A percentile compares a stretch with the other conserved stretches of the same genome.
These are phyloP conservation scores for Sebastes steindachneri DNA, from an alignment of 2,797 vertebrate species.

Conservation along the genomic window DNA sequence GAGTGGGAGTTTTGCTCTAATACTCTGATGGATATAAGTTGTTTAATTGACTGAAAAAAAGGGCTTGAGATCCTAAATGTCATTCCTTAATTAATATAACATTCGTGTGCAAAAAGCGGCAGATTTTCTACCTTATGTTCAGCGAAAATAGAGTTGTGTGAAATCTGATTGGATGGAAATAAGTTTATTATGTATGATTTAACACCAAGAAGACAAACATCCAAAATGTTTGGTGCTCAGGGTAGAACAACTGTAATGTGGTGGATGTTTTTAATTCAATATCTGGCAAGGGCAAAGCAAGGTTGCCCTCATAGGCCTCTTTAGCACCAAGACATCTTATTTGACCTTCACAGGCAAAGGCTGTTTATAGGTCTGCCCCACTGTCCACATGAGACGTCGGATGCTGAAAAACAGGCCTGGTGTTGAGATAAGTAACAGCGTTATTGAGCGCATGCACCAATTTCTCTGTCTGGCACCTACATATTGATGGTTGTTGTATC, in stretches of 20 bases:
- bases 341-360: conserved; percentile 55
- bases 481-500: conserved; percentile 59
- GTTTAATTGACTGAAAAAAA: conserved; percentile 46
- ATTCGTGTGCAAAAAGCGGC: conserved; percentile 1
- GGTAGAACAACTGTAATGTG: background rate
- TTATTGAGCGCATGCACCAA: conserved; percentile 53
- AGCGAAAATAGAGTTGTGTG: background rate
- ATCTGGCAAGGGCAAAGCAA: conserved; percentile 2
- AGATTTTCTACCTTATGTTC: background rate
- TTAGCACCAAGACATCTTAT: conserved; percentile 22
- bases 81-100: conserved; percentile 26
- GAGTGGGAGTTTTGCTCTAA: conserved; percentile 26
- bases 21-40: conserved; percentile 30
- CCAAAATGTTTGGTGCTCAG: background rate
- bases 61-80: conserved; percentile 8
- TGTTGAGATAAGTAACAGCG: conserved; percentile 43
- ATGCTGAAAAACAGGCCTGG: conserved; percentile 35
- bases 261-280: background rate
- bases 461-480: conserved; percentile 62
- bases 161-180: background rate
- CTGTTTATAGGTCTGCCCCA: conserved; percentile 38
- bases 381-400: conserved; percentile 39
- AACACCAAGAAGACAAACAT: background rate
- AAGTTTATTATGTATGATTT: background rate
- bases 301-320: conserved; percentile 16